Evolutionary conservation across 2,888 invertebrate species (phyloP), one percentile per base, ranked within the genome.

Genomic region (Shargacucullia verbasci): DNA sequence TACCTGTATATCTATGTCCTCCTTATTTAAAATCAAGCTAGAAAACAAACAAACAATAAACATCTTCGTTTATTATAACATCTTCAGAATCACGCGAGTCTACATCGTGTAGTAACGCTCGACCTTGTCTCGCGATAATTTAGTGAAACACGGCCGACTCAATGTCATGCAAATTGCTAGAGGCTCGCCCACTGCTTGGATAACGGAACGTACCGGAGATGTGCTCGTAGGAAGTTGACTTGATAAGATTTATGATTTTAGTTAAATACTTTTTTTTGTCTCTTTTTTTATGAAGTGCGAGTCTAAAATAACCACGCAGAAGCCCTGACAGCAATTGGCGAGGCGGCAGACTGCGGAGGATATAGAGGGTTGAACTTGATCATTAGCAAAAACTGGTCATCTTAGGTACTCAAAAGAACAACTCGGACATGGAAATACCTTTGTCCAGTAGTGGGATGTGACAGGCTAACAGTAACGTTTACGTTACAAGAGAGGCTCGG

Each of bases 71-170:
- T 45, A 35, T 43, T 52, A 53, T n/a, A 45, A 49, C 44, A 55
- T 67, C 49, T 54, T 53, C 70, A 34, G 40, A 58, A 58, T 59
- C 54, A 62, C 57, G 50, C 62, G 40, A 57, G 46, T 43, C 34
- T 40, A 29, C 44, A 39, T 37, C 40, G 40, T 49, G 45, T 38
- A 29, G 37, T 44, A 38, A 43, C 33, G 41, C 11, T 33, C 54
- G 79, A 59, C 76, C 76, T 76, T 79, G 76, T 49, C 54, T 52
- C 37, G 49, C 55, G 76, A 78, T 78, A 78, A 76, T 76, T 78
- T 76, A 47, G 70, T 67, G 59, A 76, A 76, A 61, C 74, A 65
- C 50, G 67, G 50, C 65, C 63, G 35, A 9, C 53, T 60, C 79
- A 79, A 73, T 70, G 79, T 70, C 79, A 66, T 60, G 77, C 53